Evolutionary conservation across 2,113 vertebrate genomes (phyloP).

Genomic region (Hystrix cristata): DNA sequence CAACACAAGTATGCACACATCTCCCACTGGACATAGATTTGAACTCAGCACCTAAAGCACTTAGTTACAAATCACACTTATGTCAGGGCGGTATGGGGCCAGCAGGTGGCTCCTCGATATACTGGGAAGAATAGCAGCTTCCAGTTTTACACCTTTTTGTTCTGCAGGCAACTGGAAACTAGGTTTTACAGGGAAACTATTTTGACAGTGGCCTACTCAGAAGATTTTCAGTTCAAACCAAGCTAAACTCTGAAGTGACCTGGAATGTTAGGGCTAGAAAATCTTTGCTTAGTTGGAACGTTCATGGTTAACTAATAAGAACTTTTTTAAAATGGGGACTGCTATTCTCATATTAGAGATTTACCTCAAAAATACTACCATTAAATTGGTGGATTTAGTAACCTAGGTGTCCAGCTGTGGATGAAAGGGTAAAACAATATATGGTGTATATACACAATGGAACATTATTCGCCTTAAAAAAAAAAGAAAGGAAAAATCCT

Average conservation of each 20-base stretch:
- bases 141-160: neutral
- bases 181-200: neutral
- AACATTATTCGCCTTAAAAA: neutral
- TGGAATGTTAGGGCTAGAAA: neutral
- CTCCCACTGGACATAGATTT: neutral
- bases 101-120: neutral
- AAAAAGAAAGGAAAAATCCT: neutral
- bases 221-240: neutral
- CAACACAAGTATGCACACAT: too few species aligned
- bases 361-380: neutral
- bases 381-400: neutral
- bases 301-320: slow-evolving; percentile 2
- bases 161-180: neutral
- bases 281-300: neutral
- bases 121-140: neutral
- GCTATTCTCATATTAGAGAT: neutral
- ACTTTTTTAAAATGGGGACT: neutral
- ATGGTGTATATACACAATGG: neutral
- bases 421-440: neutral
- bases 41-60: neutral
- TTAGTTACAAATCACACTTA: neutral
- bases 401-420: neutral
- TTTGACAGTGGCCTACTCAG: neutral
- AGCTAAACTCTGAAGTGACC: neutral
- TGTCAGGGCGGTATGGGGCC: fast-evolving